Percentiles rank a stretch among this genome's conserved stretches.
These are phyloP conservation scores for Xenus cinereus DNA, from an alignment of 2,113 vertebrate genomes.

Conservation along the genomic window DNA sequence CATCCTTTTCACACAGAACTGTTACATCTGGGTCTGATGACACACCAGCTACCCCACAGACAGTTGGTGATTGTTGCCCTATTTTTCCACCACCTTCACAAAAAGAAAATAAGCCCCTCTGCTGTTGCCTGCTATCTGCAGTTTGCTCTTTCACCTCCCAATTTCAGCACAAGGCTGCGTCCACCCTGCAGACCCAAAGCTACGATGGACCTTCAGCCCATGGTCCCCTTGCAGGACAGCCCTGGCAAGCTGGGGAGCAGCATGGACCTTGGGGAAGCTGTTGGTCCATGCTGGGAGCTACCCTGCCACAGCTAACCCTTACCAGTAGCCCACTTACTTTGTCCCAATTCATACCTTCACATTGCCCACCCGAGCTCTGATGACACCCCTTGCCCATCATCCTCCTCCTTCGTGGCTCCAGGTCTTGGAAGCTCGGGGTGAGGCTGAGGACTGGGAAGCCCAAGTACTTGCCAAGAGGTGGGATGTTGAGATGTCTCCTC, in stretches of 20 bases:
- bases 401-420: background rate
- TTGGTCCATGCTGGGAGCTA: background rate
- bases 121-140: background rate
- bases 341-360: background rate
- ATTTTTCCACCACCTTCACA: background rate
- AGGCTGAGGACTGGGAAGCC: background rate
- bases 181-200: background rate
- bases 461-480: background rate
- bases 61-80: accelerated
- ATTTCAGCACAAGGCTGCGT: background rate
- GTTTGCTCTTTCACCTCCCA: background rate
- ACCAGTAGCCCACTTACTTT: background rate
- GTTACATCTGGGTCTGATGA: background rate
- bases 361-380: background rate
- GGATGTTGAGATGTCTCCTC: background rate
- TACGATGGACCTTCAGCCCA: background rate
- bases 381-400: accelerated
- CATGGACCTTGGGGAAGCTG: accelerated
- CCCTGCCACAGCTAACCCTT: background rate
- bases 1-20: background rate
- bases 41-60: background rate
- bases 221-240: background rate
- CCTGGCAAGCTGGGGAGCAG: background rate
- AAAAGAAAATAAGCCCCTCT: background rate
- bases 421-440: background rate